These are phyloP conservation scores for Taphrorychus bicolor DNA, from an alignment of 2,888 invertebrate genomes.

Conservation along the genomic window DNA sequence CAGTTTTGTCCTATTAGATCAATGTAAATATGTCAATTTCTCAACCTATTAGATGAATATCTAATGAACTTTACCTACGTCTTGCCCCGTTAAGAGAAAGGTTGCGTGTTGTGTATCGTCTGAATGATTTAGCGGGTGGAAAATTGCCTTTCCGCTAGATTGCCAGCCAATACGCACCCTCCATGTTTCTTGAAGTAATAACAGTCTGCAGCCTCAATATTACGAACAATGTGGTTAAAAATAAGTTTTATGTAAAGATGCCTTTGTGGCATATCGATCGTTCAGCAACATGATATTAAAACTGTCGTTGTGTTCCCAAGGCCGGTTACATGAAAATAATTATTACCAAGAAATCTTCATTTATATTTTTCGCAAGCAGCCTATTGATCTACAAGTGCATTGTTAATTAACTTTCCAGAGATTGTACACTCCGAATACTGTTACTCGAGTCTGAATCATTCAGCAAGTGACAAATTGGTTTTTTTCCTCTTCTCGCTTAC, in stretches of 20 bases:
- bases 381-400: too few relatives aligned
- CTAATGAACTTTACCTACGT: neutral
- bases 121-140: constrained; percentile 4
- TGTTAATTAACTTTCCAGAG: too few relatives aligned
- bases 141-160: neutral
- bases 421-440: too few relatives aligned
- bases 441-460: too few relatives aligned
- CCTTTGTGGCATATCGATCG: neutral
- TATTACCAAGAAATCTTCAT: too few relatives aligned
- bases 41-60: too few relatives aligned
- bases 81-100: neutral
- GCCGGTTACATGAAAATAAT: too few relatives aligned
- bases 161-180: neutral
- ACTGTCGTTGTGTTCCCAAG: neutral
- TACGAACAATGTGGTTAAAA: neutral
- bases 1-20: neutral
- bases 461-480: too few relatives aligned
- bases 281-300: neutral
- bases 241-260: neutral
- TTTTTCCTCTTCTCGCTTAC: too few relatives aligned
- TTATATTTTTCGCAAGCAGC: too few relatives aligned
- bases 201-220: neutral
- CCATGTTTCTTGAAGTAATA: too few relatives aligned
- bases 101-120: neutral
- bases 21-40: too few relatives aligned